Percentiles rank a stretch among this genome's conserved stretches.
Conservation (phyloP, 2,888 invertebrate genomes). For the Polymixis lichenea region DNA sequence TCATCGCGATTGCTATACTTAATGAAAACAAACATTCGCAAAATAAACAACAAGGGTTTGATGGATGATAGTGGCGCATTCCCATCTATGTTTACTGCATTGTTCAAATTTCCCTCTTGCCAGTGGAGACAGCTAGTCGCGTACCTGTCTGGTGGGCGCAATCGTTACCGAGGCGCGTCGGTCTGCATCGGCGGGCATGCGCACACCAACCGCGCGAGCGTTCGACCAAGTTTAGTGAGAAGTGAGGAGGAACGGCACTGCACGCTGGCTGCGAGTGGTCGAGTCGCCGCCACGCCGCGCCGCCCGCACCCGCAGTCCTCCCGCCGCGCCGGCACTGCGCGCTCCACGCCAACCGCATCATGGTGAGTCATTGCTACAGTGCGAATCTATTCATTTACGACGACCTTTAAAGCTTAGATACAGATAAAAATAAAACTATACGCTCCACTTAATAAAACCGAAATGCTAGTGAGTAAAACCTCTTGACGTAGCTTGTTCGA, state of each 20-base stretch:
- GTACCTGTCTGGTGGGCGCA: conserved; percentile 85
- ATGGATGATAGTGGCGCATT: conserved; percentile 74
- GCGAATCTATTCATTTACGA: conserved; percentile 86
- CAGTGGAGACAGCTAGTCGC: conserved; percentile 88
- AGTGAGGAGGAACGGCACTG: conserved; percentile 84
- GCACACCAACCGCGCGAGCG: conserved; percentile 78
- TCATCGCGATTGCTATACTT: conserved; percentile 38
- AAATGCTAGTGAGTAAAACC: conserved; percentile 54
- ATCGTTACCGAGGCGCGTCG: conserved; percentile 88
- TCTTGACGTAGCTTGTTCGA: conserved; percentile 35
- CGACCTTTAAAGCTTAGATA: conserved; percentile 77
- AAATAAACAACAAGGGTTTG: conserved; percentile 68
- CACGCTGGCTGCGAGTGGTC: conserved; percentile 80
- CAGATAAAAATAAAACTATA: conserved; percentile 74
- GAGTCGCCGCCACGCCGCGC: conserved; percentile 78
- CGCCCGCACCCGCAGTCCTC: conserved; percentile 87
- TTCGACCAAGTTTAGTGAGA: conserved; percentile 80
- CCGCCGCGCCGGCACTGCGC: conserved; percentile 87
- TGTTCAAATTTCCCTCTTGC: conserved; percentile 86
- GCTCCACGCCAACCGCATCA: conserved; percentile 88
- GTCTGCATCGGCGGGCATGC: conserved; percentile 89
- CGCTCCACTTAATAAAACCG: conserved; percentile 67
- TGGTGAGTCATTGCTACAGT: conserved; percentile 89
- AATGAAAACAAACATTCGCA: conserved; percentile 62
- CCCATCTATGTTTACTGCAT: conserved; percentile 79